A percentile compares a stretch with the other conserved stretches of the same genome.
phyloP scores from a whole-genome alignment of 1,140 invertebrate genomes.

The Bilobella aurantiaca region DNA sequence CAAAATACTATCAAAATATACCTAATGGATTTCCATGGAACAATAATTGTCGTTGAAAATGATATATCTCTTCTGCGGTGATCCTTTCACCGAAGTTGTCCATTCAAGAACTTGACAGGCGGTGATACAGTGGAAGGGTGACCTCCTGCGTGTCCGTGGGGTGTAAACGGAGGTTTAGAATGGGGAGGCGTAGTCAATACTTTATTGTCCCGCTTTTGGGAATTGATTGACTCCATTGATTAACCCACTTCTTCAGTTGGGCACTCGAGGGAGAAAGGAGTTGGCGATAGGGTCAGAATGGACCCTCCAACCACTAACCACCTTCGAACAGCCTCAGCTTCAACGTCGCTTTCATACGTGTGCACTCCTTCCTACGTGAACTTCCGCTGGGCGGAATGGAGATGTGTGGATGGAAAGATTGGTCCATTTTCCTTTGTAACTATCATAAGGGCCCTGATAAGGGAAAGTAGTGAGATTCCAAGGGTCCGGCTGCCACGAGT shows the following conservation, averaged over 20 bases:
- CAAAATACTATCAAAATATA: too few relatives aligned
- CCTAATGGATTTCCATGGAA: too few relatives aligned
- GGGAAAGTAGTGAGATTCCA: neutral
- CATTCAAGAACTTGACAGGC: too few relatives aligned
- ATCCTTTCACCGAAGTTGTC: too few relatives aligned
- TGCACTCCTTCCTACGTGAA: neutral
- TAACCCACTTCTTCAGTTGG: neutral
- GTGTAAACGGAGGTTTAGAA: neutral
- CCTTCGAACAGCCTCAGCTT: neutral
- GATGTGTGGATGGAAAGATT: neutral
- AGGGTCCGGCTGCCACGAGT: too few relatives aligned
- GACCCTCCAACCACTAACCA: neutral
- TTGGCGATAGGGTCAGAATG: neutral
- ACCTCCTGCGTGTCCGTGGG: too few relatives aligned
- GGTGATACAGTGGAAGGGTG: neutral
- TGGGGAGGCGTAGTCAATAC: neutral
- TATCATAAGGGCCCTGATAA: neutral
- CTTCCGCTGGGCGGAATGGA: neutral
- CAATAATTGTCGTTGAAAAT: too few relatives aligned
- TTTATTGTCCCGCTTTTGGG: neutral
- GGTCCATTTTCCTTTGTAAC: neutral
- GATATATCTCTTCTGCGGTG: too few relatives aligned
- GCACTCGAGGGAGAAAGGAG: neutral
- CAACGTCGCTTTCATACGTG: neutral
- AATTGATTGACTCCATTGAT: neutral